Percentiles rank a stretch among this genome's conserved stretches.
phyloP scores from a whole-genome alignment of 2,797 vertebrate species.

The Oryzias dopingdopingensis region DNA sequence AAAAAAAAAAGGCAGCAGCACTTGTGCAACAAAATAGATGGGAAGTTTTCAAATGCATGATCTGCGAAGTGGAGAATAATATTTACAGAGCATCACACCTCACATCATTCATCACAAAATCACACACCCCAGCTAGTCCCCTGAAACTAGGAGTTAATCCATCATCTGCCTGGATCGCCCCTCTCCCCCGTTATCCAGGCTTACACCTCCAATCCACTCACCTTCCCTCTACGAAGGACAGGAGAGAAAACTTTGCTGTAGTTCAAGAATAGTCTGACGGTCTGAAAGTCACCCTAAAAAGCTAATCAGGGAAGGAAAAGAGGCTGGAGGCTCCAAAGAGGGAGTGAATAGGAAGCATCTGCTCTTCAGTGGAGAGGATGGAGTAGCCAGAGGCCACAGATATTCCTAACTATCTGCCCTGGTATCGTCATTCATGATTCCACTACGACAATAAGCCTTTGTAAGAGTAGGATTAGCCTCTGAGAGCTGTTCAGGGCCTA shows the following conservation, averaged over 20 bases:
- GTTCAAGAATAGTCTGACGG: slow-evolving; percentile 65
- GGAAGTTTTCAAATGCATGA: slow-evolving; percentile 28
- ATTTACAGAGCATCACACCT: slow-evolving; percentile 69
- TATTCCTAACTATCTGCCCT: slow-evolving; percentile 34
- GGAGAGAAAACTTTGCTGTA: slow-evolving; percentile 60
- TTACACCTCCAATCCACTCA: slow-evolving; percentile 70
- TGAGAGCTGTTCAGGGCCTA: slow-evolving; percentile 39
- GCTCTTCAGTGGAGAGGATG: slow-evolving; percentile 42
- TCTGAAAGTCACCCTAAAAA: slow-evolving; percentile 63
- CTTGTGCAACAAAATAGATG: slow-evolving; percentile 35
- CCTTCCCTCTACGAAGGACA: slow-evolving; percentile 71
- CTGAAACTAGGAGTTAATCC: slow-evolving; percentile 76
- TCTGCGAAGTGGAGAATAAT: slow-evolving; percentile 62
- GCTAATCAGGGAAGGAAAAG: slow-evolving; percentile 55
- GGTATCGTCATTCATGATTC: slow-evolving; percentile 46
- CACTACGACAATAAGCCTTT: slow-evolving; percentile 33
- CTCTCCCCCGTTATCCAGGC: slow-evolving; percentile 58
- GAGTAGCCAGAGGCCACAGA: slow-evolving; percentile 41
- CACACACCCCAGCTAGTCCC: slow-evolving; percentile 70
- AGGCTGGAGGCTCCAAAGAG: slow-evolving; percentile 27
- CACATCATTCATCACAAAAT: slow-evolving; percentile 74
- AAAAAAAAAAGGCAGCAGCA: slow-evolving; percentile 10
- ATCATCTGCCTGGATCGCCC: slow-evolving; percentile 72
- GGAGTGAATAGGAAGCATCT: slow-evolving; percentile 30
- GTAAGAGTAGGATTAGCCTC: slow-evolving; percentile 32